A percentile compares a stretch with the other conserved stretches of the same genome.
These are phyloP conservation scores for Bryconaethiops microstoma DNA, from an alignment of 2,797 vertebrate genomes.

Conservation along the genomic window DNA sequence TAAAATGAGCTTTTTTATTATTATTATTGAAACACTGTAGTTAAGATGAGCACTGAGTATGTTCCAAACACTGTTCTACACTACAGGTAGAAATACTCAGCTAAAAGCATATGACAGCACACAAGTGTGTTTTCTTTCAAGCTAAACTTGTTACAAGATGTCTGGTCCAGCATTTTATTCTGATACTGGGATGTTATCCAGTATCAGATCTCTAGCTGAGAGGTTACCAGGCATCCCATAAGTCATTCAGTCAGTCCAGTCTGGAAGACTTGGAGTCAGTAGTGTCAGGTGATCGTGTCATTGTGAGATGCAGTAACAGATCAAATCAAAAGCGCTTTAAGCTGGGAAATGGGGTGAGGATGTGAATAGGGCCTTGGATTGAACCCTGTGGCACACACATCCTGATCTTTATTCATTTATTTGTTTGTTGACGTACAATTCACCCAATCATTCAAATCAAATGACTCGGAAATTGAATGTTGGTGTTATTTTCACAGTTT, in stretches of 20 bases:
- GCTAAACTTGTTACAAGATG: too few relatives aligned
- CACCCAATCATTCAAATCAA: neutral
- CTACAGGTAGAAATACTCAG: too few relatives aligned
- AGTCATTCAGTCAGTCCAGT: slow-evolving; percentile 39
- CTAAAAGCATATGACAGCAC: too few relatives aligned
- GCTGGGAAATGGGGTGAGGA: neutral
- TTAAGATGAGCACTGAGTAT: too few relatives aligned
- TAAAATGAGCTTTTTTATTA: too few relatives aligned
- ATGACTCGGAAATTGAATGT: neutral
- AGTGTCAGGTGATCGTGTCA: neutral
- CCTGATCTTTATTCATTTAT: neutral
- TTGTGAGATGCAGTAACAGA: slow-evolving; percentile 27
- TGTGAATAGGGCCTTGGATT: neutral
- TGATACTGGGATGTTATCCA: too few relatives aligned
- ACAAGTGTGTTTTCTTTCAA: too few relatives aligned
- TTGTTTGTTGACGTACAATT: neutral
- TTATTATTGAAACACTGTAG: too few relatives aligned
- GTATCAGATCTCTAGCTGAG: neutral
- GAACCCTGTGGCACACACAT: slow-evolving; percentile 8
- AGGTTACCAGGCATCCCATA: slow-evolving; percentile 2
- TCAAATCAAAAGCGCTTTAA: slow-evolving; percentile 39
- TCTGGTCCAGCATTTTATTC: too few relatives aligned
- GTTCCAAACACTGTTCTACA: too few relatives aligned
- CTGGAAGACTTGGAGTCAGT: slow-evolving; percentile 24
- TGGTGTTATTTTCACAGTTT: neutral